phyloP scores from a whole-genome alignment of 2,797 vertebrate species.

The Lepilemur septentrionalis region DNA sequence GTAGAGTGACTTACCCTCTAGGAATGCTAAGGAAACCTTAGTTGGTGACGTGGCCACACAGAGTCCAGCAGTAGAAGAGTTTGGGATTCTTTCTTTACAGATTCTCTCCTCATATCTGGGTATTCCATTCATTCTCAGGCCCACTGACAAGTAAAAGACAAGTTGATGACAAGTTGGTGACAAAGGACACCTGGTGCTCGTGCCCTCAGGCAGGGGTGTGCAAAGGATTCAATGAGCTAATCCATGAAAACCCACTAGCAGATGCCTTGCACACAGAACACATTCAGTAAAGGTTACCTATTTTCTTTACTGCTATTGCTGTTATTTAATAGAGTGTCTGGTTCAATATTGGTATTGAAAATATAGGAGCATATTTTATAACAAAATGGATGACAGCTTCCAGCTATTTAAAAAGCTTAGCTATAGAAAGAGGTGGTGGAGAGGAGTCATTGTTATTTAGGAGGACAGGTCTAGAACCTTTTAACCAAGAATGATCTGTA shows the following conservation, averaged over 20 bases:
- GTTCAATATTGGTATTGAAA: neutral
- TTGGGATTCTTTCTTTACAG: neutral
- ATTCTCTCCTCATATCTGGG: neutral
- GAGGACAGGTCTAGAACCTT: neutral
- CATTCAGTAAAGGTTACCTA: neutral
- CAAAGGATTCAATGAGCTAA: neutral
- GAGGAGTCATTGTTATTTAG: neutral
- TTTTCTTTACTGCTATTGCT: neutral
- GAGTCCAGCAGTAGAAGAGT: neutral
- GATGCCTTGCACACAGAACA: neutral
- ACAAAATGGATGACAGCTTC: neutral
- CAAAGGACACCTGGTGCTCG: neutral
- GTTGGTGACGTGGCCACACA: neutral
- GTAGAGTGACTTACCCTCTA: neutral
- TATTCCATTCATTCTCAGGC: neutral
- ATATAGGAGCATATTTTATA: neutral
- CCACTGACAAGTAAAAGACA: neutral
- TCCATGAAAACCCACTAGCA: neutral
- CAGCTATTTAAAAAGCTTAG: neutral
- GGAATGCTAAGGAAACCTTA: neutral
- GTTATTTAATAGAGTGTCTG: neutral
- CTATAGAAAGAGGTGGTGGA: neutral
- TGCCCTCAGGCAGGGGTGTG: neutral
- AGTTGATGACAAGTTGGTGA: neutral
- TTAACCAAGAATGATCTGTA: neutral